Conservation (phyloP, 1,140 invertebrate genomes). For the Idris sp. region DNA sequence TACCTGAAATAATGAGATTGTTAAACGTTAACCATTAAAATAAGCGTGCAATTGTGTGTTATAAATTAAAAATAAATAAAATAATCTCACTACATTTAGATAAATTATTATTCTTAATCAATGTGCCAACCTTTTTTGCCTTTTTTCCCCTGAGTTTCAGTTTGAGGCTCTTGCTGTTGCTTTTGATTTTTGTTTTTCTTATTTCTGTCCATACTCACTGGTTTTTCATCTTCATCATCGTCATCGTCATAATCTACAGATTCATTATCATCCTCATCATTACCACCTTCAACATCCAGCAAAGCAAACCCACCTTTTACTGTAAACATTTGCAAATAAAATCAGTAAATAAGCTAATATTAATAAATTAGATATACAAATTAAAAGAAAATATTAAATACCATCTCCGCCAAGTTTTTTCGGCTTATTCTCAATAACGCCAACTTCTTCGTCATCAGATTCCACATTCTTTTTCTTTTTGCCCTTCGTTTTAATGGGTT, state of each 20-base stretch:
- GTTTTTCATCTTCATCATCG: slow-evolving; percentile 77
- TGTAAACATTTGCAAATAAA: too few species aligned
- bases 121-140: slow-evolving; percentile 79
- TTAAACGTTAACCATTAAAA: background rate
- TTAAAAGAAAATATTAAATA: slow-evolving; percentile 27
- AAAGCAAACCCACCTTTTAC: slow-evolving; percentile 81
- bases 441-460: slow-evolving; percentile 53
- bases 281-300: slow-evolving; percentile 80
- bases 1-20: slow-evolving; percentile 34
- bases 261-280: slow-evolving; percentile 62
- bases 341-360: too few species aligned
- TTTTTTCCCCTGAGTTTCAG: slow-evolving; percentile 65
- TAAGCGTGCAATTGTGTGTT: background rate
- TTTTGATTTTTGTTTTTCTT: slow-evolving; percentile 75
- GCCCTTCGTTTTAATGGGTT: slow-evolving; percentile 75
- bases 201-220: slow-evolving; percentile 73
- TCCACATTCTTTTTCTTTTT: slow-evolving; percentile 73
- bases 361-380: background rate
- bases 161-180: slow-evolving; percentile 65
- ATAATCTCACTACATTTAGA: slow-evolving; percentile 4
- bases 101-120: background rate
- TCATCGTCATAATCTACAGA: slow-evolving; percentile 70
- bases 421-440: slow-evolving; percentile 36
- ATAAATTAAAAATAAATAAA: background rate
- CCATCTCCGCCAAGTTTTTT: slow-evolving; percentile 30